Conservation (phyloP, 2,113 vertebrate species). For the Atherinomorus stipes region DNA sequence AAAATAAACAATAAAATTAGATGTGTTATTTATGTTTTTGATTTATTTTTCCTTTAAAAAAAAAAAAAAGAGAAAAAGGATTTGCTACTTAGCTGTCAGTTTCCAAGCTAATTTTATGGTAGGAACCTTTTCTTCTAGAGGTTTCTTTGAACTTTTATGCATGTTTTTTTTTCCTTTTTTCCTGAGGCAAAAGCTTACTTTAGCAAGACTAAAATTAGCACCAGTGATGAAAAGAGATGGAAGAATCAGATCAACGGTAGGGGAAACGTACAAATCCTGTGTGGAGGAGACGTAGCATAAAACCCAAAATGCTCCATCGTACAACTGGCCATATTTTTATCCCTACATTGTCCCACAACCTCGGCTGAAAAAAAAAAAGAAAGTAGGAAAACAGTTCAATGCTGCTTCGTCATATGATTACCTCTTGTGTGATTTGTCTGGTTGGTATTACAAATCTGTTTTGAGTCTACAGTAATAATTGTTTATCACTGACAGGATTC, state of each 20-base stretch:
- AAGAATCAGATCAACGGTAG: neutral
- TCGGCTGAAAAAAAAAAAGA: slow-evolving; percentile 23
- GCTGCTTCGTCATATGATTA: slow-evolving; percentile 33
- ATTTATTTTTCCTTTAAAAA: neutral
- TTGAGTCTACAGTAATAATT: slow-evolving; percentile 24
- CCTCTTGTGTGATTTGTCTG: slow-evolving; percentile 31
- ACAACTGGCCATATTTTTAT: neutral
- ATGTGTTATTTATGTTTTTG: neutral
- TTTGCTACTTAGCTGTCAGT: neutral
- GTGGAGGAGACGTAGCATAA: neutral
- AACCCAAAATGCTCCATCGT: neutral
- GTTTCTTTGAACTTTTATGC: neutral
- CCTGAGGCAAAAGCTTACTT: slow-evolving; percentile 1
- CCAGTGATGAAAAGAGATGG: slow-evolving; percentile 6
- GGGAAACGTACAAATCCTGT: neutral
- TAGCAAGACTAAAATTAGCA: slow-evolving; percentile 10
- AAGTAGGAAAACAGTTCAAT: neutral
- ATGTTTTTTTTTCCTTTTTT: neutral
- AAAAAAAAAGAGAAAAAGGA: too few relatives aligned
- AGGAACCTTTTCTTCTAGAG: neutral
- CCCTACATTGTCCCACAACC: slow-evolving; percentile 12
- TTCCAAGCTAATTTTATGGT: neutral
- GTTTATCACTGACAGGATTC: slow-evolving; percentile 41
- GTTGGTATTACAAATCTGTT: slow-evolving; percentile 36
- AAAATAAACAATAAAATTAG: neutral